phyloP scores from a whole-genome alignment of 2,113 vertebrate genomes.

The Gnathonemus longibarbis region DNA sequence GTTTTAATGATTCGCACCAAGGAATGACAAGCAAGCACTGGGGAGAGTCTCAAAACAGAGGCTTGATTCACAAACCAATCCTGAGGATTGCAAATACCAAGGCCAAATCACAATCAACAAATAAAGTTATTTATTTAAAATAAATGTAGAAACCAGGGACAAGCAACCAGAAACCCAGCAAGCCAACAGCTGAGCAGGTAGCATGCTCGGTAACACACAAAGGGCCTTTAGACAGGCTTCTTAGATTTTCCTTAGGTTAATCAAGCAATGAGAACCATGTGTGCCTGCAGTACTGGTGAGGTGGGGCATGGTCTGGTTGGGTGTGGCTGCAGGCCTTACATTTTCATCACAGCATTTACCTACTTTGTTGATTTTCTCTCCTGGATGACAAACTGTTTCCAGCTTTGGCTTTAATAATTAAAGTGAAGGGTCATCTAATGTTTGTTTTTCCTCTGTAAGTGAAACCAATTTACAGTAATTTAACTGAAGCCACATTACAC shows the following conservation, averaged over 20 bases:
- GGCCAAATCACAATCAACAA: background rate
- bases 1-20: background rate
- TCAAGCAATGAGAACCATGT: background rate
- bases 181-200: background rate
- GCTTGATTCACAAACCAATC: background rate
- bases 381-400: background rate
- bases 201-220: background rate
- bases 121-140: background rate
- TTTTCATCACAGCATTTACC: background rate
- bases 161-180: background rate
- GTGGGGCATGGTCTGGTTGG: background rate
- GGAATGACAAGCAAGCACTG: background rate
- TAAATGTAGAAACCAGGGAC: background rate
- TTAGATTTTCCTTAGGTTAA: background rate
- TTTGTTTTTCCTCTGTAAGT: background rate
- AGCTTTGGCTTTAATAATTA: background rate
- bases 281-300: background rate
- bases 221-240: background rate
- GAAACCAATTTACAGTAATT: background rate
- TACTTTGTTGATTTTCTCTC: background rate
- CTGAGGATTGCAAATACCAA: background rate
- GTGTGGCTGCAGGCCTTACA: background rate
- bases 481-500: background rate
- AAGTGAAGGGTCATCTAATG: background rate
- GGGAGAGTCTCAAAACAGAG: background rate